Evolutionary conservation across 2,797 vertebrate species (phyloP).

Genomic region (Darevskia mixta): DNA sequence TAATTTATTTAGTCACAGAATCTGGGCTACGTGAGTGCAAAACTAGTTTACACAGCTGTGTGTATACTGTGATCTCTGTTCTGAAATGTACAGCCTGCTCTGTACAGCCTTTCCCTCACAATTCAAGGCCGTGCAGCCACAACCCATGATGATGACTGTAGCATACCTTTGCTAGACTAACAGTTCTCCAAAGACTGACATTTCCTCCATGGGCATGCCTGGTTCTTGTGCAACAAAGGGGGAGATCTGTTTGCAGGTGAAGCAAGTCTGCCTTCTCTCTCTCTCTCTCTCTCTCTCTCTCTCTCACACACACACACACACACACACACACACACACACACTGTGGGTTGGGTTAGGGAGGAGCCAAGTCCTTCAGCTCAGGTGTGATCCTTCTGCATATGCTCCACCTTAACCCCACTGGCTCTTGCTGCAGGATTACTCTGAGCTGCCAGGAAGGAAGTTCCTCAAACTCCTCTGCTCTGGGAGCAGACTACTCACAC

Average conservation of each 20-base stretch:
- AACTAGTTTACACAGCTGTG: not conserved
- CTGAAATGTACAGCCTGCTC: not conserved
- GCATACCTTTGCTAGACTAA: not conserved
- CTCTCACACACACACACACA: no score
- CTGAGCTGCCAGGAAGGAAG: not conserved
- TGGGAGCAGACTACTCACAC: no score
- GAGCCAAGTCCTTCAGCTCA: slow-evolving; percentile 4
- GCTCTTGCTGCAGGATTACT: not conserved
- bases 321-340: no score
- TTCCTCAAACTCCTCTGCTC: not conserved
- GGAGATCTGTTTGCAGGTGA: slow-evolving; percentile 6
- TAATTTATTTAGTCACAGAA: not conserved
- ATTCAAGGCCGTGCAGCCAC: not conserved
- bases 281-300: no score
- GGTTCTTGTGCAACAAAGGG: not conserved
- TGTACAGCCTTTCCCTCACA: not conserved
- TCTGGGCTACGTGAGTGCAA: not conserved
- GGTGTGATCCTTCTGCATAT: slow-evolving; percentile 27
- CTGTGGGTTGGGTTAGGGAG: fast-evolving
- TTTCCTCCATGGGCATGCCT: not conserved
- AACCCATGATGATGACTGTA: no score
- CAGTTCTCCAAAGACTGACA: no score
- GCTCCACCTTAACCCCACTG: slow-evolving; percentile 8
- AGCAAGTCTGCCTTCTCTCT: not conserved
- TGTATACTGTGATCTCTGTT: not conserved